These are phyloP conservation scores for Torymus tubicola DNA, from an alignment of 2,888 invertebrate genomes.

Conservation along the genomic window DNA sequence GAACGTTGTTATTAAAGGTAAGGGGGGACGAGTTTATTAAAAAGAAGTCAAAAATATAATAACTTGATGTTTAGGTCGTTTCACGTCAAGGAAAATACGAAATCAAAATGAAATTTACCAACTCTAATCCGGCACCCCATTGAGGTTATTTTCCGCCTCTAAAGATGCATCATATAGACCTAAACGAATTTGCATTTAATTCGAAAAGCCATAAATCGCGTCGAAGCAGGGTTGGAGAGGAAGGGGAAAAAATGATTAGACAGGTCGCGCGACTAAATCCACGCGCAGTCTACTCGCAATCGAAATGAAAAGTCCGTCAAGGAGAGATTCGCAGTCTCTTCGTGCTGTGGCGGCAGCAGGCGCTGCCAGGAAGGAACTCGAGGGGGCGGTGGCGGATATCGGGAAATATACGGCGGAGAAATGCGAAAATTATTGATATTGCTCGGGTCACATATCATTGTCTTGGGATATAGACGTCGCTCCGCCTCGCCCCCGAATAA, in stretches of 20 bases:
- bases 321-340: slow-evolving; percentile 41
- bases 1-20: background rate
- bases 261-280: slow-evolving; percentile 29
- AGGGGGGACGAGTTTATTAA: background rate
- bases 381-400: slow-evolving; percentile 57
- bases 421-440: slow-evolving; percentile 77
- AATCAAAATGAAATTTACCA: slow-evolving; percentile 37
- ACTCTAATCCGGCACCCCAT: background rate
- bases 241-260: slow-evolving; percentile 12
- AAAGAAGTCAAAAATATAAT: slow-evolving; percentile 11
- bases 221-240: background rate
- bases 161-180: background rate
- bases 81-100: background rate
- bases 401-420: slow-evolving; percentile 71
- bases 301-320: slow-evolving; percentile 50
- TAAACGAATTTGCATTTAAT: slow-evolving; percentile 47
- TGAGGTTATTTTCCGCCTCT: slow-evolving; percentile 24
- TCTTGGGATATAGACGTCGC: slow-evolving; percentile 74
- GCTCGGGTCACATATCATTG: slow-evolving; percentile 76
- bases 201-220: slow-evolving; percentile 47
- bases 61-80: background rate
- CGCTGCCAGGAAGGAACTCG: slow-evolving; percentile 31
- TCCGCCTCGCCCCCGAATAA: slow-evolving; percentile 68
- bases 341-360: background rate
- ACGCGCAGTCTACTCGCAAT: background rate